Evolutionary conservation across 2,888 invertebrate species (phyloP), one percentile per base, ranked within the genome.

Genomic region (Mimas tiliae): DNA sequence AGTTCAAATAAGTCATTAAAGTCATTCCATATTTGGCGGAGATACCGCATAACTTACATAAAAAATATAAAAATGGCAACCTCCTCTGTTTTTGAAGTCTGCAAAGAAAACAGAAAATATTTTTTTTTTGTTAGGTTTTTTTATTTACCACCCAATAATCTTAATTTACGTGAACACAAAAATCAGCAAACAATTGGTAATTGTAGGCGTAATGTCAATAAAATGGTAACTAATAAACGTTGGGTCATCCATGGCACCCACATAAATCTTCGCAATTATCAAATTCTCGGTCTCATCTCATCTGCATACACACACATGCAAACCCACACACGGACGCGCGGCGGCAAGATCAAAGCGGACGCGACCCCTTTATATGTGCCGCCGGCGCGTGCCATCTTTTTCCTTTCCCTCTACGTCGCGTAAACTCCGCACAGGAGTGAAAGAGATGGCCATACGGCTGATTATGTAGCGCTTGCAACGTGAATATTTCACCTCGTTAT

Each of bases 401-500:
- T 93, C 91, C 79, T 83, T 80, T 86, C 82, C 82, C 86, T 76
- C 81, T 76, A 78, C 77, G 78, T 75, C 80, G 73, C 70, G 80
- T 75, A 81, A 86, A 81, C 83, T 81, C 75, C 70, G 75, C 65
- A 63, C 71, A 72, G 71, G 91, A 81, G 88, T 76, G 86, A 93
- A 79, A 58, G 87, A 83, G 91, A 90, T 79, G 73, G 81, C 69
- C 77, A 76, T 81, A 84, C 72, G 81, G 77, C 85, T 86, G 91
- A 89, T 90, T 91, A 93, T 90, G 80, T 88, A 89, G 89, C 85
- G 81, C 86, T 87, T 86, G 88, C 91, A 87, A 90, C 87, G 93
- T 93, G 93, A 92, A 93, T 93, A 93, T 93, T 93, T 93, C 93
- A 93, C 93, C 93, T 93, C 93, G 93, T 93, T 93, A 93, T 92